Evolutionary conservation across 2,888 invertebrate species (phyloP), one percentile per base, ranked within the genome.

Genomic region (Melanargia galathea): DNA sequence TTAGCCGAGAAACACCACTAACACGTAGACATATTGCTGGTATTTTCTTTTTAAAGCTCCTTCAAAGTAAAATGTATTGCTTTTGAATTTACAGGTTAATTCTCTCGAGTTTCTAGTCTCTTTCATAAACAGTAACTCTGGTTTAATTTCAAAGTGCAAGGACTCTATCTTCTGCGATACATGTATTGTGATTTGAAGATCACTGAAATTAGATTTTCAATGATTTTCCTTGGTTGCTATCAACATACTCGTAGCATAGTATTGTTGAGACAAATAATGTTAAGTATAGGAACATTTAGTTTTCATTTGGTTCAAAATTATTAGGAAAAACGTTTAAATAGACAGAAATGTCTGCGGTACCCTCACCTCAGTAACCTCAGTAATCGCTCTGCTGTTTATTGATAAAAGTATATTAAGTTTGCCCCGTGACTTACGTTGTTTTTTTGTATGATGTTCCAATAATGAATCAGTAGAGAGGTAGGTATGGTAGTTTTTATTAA

Each of bases 11-110:
- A 38, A 49, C 11, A 38, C 22, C 16, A 38, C 16, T 49, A 33
- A 49, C 55, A 49, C 13, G 51, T 62, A 13, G 26, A 20, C 16
- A 20, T 13, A 22, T 35, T 10, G 52, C 52, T 33, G 52, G 20
- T 52, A 52, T 52, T 52, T 49, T 49, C n/a, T 30, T 49, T 46
- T 30, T 49, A 26, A 49, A 49, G 49, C 26, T 49, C 30, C 16
- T 16, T 30, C 16, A 16, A 52, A 52, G 35, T 20, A 52, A 33
- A 52, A 52, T 20, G 33, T 52, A 52, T 52, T 52, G 13, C 20
- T 52, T 35, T 52, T 52, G 33, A 35, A 52, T 30, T 24, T 33
- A 10, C 30, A 24, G 22, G 40, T 49, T n/a, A 13, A 49, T 7
- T 24, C 10, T 22, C 4, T 20, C 20, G 20, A 20, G 20, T 45